Evolutionary conservation across 2,888 invertebrate species (phyloP), one percentile per base, ranked within the genome.

Genomic region (Lordiphosa andalusiaca): DNA sequence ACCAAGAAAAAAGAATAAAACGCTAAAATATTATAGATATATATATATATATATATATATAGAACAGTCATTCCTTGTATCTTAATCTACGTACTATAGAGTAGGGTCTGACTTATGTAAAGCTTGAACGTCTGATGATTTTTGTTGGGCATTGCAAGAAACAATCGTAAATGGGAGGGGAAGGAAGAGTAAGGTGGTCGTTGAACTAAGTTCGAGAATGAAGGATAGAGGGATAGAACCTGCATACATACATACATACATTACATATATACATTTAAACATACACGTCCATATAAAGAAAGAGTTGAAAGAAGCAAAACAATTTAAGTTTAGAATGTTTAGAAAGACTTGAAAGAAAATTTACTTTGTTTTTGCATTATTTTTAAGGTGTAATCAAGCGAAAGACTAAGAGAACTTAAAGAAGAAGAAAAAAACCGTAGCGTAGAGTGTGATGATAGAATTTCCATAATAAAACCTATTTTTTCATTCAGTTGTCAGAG

Each of bases 121-220:
- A 73, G 78, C 78, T 84, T 84, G 83, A 71, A 57, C 78, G 84
- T 78, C 84, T 70, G 67, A 72, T 82, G 73, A 67, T 63, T 82
- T 78, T 84, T 82, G 73, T 84, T 84, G 80, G 85, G 57, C 85
- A 78, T 84, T 84, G 80, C 80, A 81, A 78, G 83, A 84, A 71
- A 81, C 80, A 81, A 81, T 81, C 80, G 80, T 84, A 66, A 67
- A 53, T 51, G 54, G 51, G 81, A 61, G 44, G 58, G 58, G 80
- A 72, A 66, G 67, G 41, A 56, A 59, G 69, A 66, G 67, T 44
- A 56, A 59, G 69, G 77, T 67, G 69, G 77, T 67, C 75, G 69
- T 55, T 57, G 77, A 84, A 84, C 80, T 69, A 69, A 84, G 80
- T 80, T 80, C 84, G 63, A 57, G 10, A 39, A 46, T 35, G 50